Conservation (phyloP, 2,888 invertebrate genomes). For the Scaptomyza tumidula region DNA sequence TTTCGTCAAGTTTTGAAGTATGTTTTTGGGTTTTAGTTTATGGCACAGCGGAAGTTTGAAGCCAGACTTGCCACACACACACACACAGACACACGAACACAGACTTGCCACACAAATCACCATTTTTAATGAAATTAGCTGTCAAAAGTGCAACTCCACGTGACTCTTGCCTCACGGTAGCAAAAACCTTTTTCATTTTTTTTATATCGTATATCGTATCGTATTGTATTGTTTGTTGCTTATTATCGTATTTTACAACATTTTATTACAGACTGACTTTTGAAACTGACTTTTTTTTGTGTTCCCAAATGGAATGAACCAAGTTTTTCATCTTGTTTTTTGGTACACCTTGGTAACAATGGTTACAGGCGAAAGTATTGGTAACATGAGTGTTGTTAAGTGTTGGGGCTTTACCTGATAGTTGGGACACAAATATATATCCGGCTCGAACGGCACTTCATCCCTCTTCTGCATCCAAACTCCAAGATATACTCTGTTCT, state of each 20-base stretch:
- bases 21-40: constrained; percentile 34
- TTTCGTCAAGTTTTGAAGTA: constrained; percentile 11
- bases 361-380: neutral
- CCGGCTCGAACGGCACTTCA: too few species aligned
- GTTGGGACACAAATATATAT: too few species aligned
- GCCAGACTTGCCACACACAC: constrained; percentile 7
- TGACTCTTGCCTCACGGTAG: constrained; percentile 27
- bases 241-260: constrained; percentile 28
- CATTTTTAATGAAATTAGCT: constrained; percentile 66
- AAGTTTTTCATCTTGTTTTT: neutral
- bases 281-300: constrained; percentile 12
- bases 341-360: too few species aligned
- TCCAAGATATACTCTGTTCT: too few species aligned
- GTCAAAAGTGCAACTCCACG: constrained; percentile 45
- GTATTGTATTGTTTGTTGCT: neutral
- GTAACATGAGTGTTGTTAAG: too few species aligned
- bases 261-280: constrained; percentile 27
- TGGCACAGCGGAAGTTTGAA: constrained; percentile 36
- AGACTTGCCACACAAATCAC: constrained; percentile 57
- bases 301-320: neutral
- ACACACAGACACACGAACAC: neutral
- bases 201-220: too few species aligned
- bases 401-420: too few species aligned
- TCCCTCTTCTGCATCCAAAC: too few species aligned
- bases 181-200: constrained; percentile 11